Conservation (phyloP, 2,888 invertebrate species). For the Aleiodes testaceus region DNA sequence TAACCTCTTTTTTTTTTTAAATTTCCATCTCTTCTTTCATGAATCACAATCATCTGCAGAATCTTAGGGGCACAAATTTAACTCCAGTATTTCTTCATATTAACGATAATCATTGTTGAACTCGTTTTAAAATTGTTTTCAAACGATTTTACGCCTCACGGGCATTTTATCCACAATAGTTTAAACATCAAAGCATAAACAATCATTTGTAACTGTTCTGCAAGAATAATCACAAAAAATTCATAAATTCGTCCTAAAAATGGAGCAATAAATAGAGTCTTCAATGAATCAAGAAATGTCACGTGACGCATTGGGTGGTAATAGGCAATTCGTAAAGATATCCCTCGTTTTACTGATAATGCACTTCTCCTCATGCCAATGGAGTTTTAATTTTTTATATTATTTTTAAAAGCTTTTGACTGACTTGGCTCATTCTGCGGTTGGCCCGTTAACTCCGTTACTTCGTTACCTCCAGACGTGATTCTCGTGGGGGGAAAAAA, state of each 20-base stretch:
- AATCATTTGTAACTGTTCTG: background rate
- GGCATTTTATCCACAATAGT: conserved; percentile 1
- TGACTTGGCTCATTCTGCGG: conserved; percentile 10
- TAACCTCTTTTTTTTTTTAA: background rate
- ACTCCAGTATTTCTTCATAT: conserved; percentile 5
- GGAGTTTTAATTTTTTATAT: conserved; percentile 27
- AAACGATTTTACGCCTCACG: conserved; percentile 20
- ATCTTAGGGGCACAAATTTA: background rate
- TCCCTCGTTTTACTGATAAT: conserved; percentile 48
- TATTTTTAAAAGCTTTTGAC: conserved; percentile 1
- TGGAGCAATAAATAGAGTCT: conserved; percentile 65
- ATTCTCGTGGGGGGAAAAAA: background rate
- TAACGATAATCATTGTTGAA: conserved; percentile 14
- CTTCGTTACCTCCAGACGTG: conserved; percentile 13
- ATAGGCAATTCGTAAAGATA: conserved; percentile 56
- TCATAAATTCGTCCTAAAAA: background rate
- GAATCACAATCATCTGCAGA: conserved; percentile 12
- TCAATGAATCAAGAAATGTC: conserved; percentile 58
- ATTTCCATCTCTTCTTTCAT: background rate
- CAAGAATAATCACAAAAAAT: conserved; percentile 1
- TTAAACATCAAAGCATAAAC: conserved; percentile 11
- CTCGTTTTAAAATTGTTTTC: conserved; percentile 22
- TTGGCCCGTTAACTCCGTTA: conserved; percentile 26
- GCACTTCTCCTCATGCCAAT: conserved; percentile 39
- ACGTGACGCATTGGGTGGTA: conserved; percentile 64